Conservation (phyloP, 2,113 vertebrate species). For the Rhinoptilus africanus region DNA sequence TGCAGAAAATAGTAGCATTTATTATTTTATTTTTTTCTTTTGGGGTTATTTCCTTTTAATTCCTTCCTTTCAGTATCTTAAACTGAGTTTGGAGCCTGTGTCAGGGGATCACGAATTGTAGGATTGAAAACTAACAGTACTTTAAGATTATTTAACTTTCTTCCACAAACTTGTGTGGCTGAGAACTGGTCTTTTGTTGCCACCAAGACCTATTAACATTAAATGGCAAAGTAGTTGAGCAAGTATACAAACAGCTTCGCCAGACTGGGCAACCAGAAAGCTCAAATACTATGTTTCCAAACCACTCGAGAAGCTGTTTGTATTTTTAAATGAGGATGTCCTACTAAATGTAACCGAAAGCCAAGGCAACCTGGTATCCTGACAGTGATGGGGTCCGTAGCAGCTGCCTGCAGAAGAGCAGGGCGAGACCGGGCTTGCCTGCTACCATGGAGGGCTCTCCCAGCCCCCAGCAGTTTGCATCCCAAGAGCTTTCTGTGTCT, state of each 20-base stretch:
- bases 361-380: background rate
- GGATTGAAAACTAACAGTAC: background rate
- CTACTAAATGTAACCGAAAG: background rate
- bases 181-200: background rate
- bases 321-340: background rate
- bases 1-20: background rate
- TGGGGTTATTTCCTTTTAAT: background rate
- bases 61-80: background rate
- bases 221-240: background rate
- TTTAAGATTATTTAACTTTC: background rate
- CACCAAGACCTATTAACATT: background rate
- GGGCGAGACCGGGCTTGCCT: background rate
- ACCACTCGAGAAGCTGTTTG: background rate
- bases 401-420: background rate
- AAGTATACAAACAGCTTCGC: background rate
- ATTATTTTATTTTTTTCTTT: background rate
- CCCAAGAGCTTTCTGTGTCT: background rate
- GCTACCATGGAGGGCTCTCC: background rate
- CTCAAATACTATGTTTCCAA: background rate
- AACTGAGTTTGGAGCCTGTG: background rate
- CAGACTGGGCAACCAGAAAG: background rate
- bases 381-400: background rate
- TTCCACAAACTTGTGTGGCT: background rate
- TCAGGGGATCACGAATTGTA: background rate
- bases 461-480: background rate